Conservation (phyloP, 2,888 invertebrate species). For the Leptinotarsa rubiginosa region DNA sequence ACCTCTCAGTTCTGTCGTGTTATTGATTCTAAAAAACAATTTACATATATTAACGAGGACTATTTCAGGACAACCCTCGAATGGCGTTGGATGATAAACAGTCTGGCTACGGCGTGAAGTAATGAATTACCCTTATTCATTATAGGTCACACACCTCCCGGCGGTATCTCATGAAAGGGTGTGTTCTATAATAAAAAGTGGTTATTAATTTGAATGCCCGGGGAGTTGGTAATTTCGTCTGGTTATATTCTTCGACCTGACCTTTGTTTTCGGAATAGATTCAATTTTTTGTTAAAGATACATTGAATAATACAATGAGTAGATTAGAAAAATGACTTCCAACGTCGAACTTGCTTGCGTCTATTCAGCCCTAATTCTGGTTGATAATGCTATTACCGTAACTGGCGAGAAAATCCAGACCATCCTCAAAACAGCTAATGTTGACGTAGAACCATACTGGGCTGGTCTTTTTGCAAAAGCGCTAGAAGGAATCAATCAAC, state of each 20-base stretch:
- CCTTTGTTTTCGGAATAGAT: slow-evolving; percentile 7
- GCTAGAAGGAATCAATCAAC: too few relatives aligned
- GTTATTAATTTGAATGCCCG: slow-evolving; percentile 12
- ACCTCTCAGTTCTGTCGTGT: neutral
- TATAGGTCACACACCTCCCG: slow-evolving; percentile 19
- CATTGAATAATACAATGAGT: too few relatives aligned
- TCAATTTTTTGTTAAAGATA: too few relatives aligned
- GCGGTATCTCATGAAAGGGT: slow-evolving; percentile 22
- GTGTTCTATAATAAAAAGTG: slow-evolving; percentile 18
- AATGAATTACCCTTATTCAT: slow-evolving; percentile 21
- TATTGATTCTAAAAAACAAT: slow-evolving; percentile 11
- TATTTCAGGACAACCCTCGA: slow-evolving; percentile 4
- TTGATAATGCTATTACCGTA: too few relatives aligned
- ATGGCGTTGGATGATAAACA: slow-evolving; percentile 15
- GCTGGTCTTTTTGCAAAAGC: too few relatives aligned
- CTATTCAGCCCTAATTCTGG: too few relatives aligned
- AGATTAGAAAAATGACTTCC: too few relatives aligned
- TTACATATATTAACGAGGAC: neutral
- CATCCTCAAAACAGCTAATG: too few relatives aligned
- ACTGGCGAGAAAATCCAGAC: too few relatives aligned
- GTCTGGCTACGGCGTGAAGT: neutral
- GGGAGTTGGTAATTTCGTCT: neutral
- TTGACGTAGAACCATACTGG: too few relatives aligned
- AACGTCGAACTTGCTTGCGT: too few relatives aligned
- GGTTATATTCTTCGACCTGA: neutral